Percentiles rank a stretch among this genome's conserved stretches.
These are phyloP conservation scores for Paramormyrops hopkinsi DNA, from an alignment of 2,797 vertebrate species.

Conservation along the genomic window DNA sequence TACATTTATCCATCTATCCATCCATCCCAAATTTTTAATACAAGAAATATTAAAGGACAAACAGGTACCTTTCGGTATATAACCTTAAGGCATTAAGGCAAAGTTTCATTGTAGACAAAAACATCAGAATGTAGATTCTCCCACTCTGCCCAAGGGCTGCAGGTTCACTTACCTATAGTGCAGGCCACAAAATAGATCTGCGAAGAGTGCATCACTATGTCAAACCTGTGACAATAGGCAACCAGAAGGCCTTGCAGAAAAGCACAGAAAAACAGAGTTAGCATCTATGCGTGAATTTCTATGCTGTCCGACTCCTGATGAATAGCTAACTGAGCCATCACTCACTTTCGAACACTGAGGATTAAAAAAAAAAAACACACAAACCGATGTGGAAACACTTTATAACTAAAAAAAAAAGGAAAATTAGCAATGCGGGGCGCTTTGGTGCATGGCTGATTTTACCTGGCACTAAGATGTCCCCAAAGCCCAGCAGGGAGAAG, in stretches of 20 bases:
- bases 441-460: constrained; percentile 24
- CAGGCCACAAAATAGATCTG: constrained; percentile 90
- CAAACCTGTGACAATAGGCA: constrained; percentile 92
- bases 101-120: background rate
- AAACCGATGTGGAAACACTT: background rate
- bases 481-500: constrained; percentile 93
- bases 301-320: background rate
- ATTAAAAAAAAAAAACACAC: background rate
- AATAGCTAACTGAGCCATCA: background rate
- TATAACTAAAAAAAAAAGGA: background rate
- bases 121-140: background rate
- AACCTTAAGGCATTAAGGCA: background rate
- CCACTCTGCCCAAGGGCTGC: background rate
- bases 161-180: constrained; percentile 72
- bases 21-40: background rate
- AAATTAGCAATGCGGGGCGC: background rate
- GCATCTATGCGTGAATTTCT: background rate
- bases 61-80: background rate
- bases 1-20: background rate
- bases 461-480: constrained; percentile 96
- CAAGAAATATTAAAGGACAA: background rate
- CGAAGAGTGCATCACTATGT: constrained; percentile 86
- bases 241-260: constrained; percentile 78
- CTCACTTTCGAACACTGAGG: background rate
- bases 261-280: background rate